Base-by-base conservation (phyloP, 2,113 vertebrate genomes). In the Cacatua alba region DNA sequence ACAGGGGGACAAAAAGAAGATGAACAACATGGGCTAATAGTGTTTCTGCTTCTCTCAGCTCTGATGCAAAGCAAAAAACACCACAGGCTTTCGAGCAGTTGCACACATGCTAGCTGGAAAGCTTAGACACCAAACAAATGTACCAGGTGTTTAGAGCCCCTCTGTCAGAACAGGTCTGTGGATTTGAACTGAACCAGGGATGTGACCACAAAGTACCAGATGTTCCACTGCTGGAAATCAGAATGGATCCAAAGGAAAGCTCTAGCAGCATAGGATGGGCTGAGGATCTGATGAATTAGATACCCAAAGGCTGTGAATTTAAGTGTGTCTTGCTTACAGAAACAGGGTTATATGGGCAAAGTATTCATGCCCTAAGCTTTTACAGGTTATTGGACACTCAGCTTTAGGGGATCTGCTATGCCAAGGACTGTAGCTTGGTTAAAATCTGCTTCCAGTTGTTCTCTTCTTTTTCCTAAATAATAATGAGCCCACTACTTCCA, bases 21-120 rank as follows among this genome's bases (percentile, higher is more conserved):
- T 26, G 17, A 33, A 25, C 6, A 20, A 52, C 31, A 9, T 5
- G 12, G 35, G 15, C 60, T 31, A 8, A 25, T 9, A 1, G 37
- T 10, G 28, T 65, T 76, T 49, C 16, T 8, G 0, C 31, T 48
- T 63, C 64, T 68, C 26, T n/a, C 5, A 3, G 6, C 6, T 21
- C 25, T 29, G 10, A 0, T 13, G 44, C 2, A 35, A 41, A 80
- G 26, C 65, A 48, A 44, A 71, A 15, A 80, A 35, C 28, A 25
- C 33, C 2, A 12, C 0, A 2, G 31, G 14, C 9, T 51, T 48
- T 19, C 17, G 0, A 39, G 79, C 0, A 1, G 15, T 55, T 14
- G 2, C 31, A 10, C 4, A 17, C 2, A 0, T 31, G 25, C 46
- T 13, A 33, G 7, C 26, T 3, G 62, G 33, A 8, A 41, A 48